Evolutionary conservation across 1,140 invertebrate genomes (phyloP).

Genomic region (Lepidurus arcticus): DNA sequence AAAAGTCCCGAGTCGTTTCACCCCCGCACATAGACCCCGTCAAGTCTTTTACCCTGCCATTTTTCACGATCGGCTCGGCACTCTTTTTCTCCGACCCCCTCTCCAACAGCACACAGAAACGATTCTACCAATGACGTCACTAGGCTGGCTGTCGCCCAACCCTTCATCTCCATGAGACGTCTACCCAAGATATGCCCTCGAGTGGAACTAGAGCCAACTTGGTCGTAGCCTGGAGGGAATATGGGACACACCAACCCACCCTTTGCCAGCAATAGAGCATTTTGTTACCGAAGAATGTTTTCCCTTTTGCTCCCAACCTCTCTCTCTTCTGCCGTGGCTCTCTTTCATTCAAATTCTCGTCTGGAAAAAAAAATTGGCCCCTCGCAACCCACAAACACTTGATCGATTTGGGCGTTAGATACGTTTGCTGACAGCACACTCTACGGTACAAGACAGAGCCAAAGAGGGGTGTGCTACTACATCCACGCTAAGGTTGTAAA

Average conservation of each 20-base stretch:
- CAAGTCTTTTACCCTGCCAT: slow-evolving; percentile 11
- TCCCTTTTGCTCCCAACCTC: background rate
- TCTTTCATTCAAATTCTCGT: background rate
- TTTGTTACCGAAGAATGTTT: background rate
- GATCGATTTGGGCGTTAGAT: slow-evolving; percentile 1
- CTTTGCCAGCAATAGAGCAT: background rate
- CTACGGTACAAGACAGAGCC: background rate
- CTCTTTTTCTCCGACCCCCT: background rate
- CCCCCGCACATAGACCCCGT: background rate
- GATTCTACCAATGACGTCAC: slow-evolving; percentile 17
- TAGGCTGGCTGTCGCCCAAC: slow-evolving; percentile 11
- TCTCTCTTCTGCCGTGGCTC: background rate
- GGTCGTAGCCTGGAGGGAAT: background rate
- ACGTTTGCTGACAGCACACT: background rate
- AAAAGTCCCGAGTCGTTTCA: slow-evolving; percentile 6
- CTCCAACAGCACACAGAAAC: background rate
- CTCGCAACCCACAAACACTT: background rate
- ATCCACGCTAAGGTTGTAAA: background rate
- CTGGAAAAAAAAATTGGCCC: background rate
- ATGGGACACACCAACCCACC: background rate
- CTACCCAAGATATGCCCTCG: background rate
- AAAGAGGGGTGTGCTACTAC: background rate
- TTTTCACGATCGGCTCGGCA: slow-evolving; percentile 11
- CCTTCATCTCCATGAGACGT: slow-evolving; percentile 21
- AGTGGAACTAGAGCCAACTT: background rate